phyloP scores from a whole-genome alignment of 2,113 vertebrate genomes.

The Turdus rufiventris region DNA sequence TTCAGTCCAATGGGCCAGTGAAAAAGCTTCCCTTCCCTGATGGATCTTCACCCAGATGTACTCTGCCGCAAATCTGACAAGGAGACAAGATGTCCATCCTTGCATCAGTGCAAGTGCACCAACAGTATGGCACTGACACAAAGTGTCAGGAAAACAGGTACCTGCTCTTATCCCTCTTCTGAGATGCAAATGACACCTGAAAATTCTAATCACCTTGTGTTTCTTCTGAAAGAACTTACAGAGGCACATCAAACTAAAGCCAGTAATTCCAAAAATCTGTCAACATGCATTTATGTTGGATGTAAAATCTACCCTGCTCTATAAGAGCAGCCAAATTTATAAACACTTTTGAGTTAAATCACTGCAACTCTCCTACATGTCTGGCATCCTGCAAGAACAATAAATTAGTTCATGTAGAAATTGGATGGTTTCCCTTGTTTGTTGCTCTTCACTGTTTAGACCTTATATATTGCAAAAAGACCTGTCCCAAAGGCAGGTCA shows the following conservation, averaged over 20 bases:
- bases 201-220: neutral
- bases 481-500: neutral
- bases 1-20: neutral
- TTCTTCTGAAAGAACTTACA: neutral
- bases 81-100: neutral
- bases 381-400: neutral
- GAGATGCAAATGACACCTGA: neutral
- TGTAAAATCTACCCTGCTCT: neutral
- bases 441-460: neutral
- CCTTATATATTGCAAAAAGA: neutral
- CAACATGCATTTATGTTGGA: neutral
- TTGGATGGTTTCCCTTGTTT: neutral
- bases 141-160: neutral
- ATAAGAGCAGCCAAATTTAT: neutral
- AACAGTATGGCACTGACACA: neutral
- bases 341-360: neutral
- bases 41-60: neutral
- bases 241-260: neutral
- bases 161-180: neutral
- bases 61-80: neutral
- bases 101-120: rapidly evolving
- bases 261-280: neutral
- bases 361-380: neutral
- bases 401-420: neutral
- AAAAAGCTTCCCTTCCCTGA: neutral